Base-by-base conservation (phyloP, 2,888 invertebrate genomes). In the Silvanus unidentatus region DNA sequence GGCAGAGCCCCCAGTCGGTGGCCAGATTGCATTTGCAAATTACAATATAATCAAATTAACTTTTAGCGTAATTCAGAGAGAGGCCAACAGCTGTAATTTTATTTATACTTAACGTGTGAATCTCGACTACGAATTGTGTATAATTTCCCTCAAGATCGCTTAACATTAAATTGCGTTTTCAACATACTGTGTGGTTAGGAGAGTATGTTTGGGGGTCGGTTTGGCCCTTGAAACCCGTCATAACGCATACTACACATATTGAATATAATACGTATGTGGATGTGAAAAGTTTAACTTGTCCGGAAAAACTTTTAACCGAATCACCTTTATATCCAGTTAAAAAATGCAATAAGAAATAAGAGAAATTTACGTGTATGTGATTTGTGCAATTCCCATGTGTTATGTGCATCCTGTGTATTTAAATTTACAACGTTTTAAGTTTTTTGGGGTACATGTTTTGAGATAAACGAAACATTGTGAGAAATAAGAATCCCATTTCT, bases 1-100 rank as follows among this genome's bases (percentile, higher is more conserved):
- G 22, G 22, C 8, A 5, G 22, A 8, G 22, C 22, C 22, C 22
- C 22, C 22, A 8, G 22, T 22, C 22, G 22, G 3, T 22, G 22
- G 54, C 56, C 59, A 59, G 65, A 67, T 66, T 66, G 66, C 64
- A 65, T 63, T 65, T 61, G 59, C 62, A 65, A 67, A 67, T 67
- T 67, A 67, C 65, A 66, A 63, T 63, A 63, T 66, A 66, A 66
- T 66, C 65, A 63, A 66, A 66, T 66, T 65, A 66, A 64, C 64
- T 65, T 65, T 64, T 55, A 59, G 49, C 59, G 52, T 53, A 57
- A 56, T 53, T 55, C 51, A 48, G 48, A 44, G 39, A 44, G 43
- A 39, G 43, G 45, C 35, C 39, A 40, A 42, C 47, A 44, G 40
- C 45, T 44, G 58, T 57, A 58, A 59, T 57, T 61, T 60, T 60